Conservation (phyloP, 2,797 vertebrate genomes). For the Platalea minor region DNA sequence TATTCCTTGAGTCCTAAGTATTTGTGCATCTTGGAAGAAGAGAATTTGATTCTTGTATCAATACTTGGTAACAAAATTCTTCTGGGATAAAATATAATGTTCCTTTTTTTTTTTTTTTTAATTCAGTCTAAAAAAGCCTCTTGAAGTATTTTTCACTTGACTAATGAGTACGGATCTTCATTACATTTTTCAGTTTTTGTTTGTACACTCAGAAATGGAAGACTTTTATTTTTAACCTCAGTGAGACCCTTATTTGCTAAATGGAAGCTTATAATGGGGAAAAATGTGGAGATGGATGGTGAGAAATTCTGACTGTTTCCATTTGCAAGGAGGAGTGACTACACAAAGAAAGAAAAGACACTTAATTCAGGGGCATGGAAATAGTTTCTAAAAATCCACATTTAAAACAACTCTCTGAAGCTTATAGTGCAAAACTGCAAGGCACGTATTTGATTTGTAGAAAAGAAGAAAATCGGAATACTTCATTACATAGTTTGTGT, state of each 20-base stretch:
- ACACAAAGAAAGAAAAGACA: not conserved
- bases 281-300: not conserved
- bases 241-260: not conserved
- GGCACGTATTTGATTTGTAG: not conserved
- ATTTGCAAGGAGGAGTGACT: not conserved
- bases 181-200: not conserved
- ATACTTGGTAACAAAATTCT: not conserved
- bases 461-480: not conserved
- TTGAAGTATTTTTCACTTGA: not conserved
- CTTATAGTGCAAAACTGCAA: not conserved
- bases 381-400: not conserved
- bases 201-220: not conserved
- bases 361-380: not conserved
- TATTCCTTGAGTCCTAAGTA: not conserved
- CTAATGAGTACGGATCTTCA: not conserved
- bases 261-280: not conserved
- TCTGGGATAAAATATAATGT: not conserved
- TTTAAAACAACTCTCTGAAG: not conserved
- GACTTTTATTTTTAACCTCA: not conserved
- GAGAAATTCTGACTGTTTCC: not conserved
- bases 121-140: not conserved
- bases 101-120: not conserved
- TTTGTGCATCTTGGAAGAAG: not conserved
- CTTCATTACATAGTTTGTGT: not conserved
- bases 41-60: not conserved